Evolutionary conservation across 2,113 vertebrate species (phyloP).

Genomic region (Carassius carassius): DNA sequence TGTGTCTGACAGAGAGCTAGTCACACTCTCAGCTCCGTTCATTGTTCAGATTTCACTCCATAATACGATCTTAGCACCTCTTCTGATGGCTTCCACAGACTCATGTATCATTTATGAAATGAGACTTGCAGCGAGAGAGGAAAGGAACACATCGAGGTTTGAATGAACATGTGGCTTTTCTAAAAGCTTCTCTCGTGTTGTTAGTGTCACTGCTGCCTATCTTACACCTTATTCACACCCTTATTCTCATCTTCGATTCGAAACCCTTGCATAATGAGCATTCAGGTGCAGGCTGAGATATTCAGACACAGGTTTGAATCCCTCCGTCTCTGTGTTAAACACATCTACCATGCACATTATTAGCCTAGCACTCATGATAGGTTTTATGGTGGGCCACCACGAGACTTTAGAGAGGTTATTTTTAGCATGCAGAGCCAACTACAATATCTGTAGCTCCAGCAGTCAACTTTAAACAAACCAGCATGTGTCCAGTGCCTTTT

Average conservation of each 20-base stretch:
- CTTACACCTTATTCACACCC: constrained; percentile 20
- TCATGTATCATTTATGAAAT: constrained; percentile 36
- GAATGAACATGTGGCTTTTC: constrained; percentile 11
- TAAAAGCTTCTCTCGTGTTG: constrained; percentile 15
- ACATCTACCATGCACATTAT: not conserved
- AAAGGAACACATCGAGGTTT: constrained; percentile 15
- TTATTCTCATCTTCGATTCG: constrained; percentile 11
- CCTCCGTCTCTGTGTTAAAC: not conserved
- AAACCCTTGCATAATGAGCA: constrained; percentile 26
- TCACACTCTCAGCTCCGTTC: not conserved
- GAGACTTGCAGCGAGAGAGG: constrained; percentile 4
- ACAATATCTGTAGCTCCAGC: constrained; percentile 34
- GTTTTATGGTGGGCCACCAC: not conserved
- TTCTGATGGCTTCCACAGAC: constrained; percentile 28
- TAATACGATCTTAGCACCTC: constrained; percentile 17
- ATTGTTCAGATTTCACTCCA: constrained; percentile 12
- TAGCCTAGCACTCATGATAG: not conserved
- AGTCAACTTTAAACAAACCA: constrained; percentile 24
- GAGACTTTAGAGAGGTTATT: constrained; percentile 13
- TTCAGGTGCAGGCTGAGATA: constrained; percentile 6
- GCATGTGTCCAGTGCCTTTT: constrained; percentile 29
- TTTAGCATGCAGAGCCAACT: constrained; percentile 3
- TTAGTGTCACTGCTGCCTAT: constrained; percentile 13
- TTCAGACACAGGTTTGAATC: constrained; percentile 1
- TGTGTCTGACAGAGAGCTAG: not conserved